Conservation (phyloP, 2,888 invertebrate genomes). For the Ochlodes sylvanus region DNA sequence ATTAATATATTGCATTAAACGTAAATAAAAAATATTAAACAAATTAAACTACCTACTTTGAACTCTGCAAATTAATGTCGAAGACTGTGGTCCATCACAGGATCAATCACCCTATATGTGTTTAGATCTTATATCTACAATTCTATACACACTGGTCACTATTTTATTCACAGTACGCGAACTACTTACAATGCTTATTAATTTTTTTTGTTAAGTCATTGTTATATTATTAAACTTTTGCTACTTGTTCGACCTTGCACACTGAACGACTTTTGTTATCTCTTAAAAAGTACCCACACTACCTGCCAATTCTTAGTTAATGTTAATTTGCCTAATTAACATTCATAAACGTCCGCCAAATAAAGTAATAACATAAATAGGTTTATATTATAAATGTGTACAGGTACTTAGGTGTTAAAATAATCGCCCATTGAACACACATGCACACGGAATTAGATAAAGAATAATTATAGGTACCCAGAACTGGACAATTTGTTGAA, state of each 20-base stretch:
- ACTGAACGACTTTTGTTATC: background rate
- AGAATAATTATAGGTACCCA: no score
- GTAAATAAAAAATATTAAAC: no score
- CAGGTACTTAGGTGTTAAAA: no score
- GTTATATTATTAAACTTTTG: slow-evolving; percentile 9
- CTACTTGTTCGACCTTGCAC: slow-evolving; percentile 5
- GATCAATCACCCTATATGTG: background rate
- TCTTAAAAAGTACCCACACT: background rate
- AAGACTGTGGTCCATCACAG: background rate
- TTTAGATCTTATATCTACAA: background rate
- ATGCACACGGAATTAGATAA: no score
- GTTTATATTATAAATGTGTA: no score
- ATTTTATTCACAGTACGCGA: background rate
- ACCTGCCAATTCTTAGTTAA: background rate
- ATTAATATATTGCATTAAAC: no score
- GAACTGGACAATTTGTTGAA: no score
- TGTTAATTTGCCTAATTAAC: background rate
- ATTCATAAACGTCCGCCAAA: background rate
- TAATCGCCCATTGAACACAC: no score
- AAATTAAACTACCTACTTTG: no score
- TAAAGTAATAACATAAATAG: background rate
- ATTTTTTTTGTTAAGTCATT: slow-evolving; percentile 9
- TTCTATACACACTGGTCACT: background rate
- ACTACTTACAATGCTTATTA: background rate
- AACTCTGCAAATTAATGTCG: no score